phyloP scores from a whole-genome alignment of 1,140 invertebrate species.

The Phocides pigmalion region DNA sequence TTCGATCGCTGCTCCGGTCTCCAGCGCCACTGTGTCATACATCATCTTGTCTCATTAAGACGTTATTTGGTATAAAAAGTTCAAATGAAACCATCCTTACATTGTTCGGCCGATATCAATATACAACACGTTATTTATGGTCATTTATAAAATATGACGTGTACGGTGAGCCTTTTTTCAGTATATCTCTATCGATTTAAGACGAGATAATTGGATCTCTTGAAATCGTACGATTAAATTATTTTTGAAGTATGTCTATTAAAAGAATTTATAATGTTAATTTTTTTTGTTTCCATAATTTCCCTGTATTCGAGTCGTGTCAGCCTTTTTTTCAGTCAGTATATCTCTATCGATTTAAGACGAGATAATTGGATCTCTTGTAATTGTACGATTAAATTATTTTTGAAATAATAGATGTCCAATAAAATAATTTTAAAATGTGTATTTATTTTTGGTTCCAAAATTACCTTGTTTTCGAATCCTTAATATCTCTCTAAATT shows the following conservation, averaged over 20 bases:
- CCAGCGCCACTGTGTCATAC: slow-evolving; percentile 30
- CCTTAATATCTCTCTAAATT: too few species aligned
- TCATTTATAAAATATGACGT: slow-evolving; percentile 23
- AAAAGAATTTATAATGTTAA: too few species aligned
- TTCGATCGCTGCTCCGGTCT: slow-evolving; percentile 21
- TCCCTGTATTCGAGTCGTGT: too few species aligned
- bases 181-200: background rate
- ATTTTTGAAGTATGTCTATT: too few species aligned
- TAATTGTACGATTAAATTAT: too few species aligned
- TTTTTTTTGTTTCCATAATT: too few species aligned
- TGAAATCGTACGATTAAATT: too few species aligned
- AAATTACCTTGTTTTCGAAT: too few species aligned
- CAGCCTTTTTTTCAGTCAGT: background rate
- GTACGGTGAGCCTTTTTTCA: background rate
- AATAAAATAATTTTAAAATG: too few species aligned
- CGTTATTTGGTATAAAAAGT: slow-evolving; percentile 39
- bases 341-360: background rate
- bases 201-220: background rate
- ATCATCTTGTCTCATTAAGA: slow-evolving; percentile 60
- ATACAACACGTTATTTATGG: slow-evolving; percentile 15
- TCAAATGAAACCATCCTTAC: slow-evolving; percentile 10
- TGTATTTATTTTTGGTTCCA: too few species aligned
- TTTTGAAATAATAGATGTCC: too few species aligned
- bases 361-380: background rate
- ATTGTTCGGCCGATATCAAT: slow-evolving; percentile 13